Conservation (phyloP, 2,113 vertebrate species). For the Corvus hawaiiensis region DNA sequence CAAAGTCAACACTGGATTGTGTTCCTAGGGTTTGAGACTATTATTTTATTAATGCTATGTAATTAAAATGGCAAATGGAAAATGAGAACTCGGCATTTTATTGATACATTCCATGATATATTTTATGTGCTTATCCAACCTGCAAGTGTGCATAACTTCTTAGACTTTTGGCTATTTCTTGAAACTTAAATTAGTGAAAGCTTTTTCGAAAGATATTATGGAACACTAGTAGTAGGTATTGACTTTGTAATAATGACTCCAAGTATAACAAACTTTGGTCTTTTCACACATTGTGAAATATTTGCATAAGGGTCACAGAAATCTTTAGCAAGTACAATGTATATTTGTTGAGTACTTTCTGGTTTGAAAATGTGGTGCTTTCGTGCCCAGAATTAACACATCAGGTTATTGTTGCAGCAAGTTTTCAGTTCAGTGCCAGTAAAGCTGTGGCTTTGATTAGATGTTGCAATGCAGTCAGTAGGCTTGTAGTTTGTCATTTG, state of each 20-base stretch:
- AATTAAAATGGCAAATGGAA: conserved; percentile 36
- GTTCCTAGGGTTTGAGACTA: background rate
- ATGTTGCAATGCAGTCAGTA: background rate
- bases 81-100: background rate
- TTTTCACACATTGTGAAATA: background rate
- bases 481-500: background rate
- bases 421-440: background rate
- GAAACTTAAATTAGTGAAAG: background rate
- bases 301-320: background rate
- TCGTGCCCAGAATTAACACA: background rate
- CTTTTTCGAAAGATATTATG: background rate
- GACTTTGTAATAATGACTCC: background rate
- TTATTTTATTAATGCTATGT: background rate
- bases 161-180: background rate
- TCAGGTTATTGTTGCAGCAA: background rate
- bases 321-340: background rate
- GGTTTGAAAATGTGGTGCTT: background rate
- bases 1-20: background rate
- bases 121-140: background rate
- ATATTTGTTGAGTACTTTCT: background rate
- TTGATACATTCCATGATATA: background rate
- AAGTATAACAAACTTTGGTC: background rate
- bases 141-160: background rate
- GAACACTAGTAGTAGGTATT: background rate
- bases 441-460: background rate